phyloP scores from a whole-genome alignment of 2,797 vertebrate species.

The Liasis olivaceus region DNA sequence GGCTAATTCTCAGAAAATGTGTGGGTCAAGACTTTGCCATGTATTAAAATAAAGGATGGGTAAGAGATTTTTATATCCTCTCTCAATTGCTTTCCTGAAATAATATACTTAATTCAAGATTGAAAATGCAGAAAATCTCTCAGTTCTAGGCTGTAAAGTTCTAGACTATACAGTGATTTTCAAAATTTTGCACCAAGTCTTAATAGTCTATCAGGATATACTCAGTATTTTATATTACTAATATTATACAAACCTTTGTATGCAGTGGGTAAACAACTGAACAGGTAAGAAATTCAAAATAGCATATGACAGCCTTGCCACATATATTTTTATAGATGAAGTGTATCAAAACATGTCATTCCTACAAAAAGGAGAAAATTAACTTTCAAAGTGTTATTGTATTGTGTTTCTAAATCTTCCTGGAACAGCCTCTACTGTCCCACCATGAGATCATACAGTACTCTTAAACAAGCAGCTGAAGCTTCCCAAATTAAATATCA shows the following conservation, averaged over 20 bases:
- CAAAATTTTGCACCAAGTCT: not conserved
- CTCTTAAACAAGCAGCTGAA: not conserved
- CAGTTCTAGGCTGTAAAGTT: not conserved
- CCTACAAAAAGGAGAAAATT: not conserved
- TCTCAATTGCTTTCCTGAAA: not conserved
- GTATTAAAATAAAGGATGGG: not conserved
- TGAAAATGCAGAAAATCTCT: not conserved
- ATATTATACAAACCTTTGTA: not conserved
- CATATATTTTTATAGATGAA: not conserved
- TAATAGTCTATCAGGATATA: not conserved
- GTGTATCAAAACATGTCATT: not conserved
- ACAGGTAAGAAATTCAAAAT: not conserved
- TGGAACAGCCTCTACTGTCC: not conserved
- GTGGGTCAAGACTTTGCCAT: not conserved
- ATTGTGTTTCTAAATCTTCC: not conserved
- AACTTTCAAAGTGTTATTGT: slow-evolving; percentile 8
- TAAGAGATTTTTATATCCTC: not conserved
- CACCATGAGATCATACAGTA: not conserved
- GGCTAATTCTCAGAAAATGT: not conserved
- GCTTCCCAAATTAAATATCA: slow-evolving; percentile 14
- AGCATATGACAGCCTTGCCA: not conserved
- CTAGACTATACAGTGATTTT: not conserved
- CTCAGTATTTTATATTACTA: not conserved
- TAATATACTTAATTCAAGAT: not conserved
- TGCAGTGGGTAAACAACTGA: rapidly evolving